phyloP scores from a whole-genome alignment of 2,888 invertebrate species.

The Eucera pruinosa region DNA sequence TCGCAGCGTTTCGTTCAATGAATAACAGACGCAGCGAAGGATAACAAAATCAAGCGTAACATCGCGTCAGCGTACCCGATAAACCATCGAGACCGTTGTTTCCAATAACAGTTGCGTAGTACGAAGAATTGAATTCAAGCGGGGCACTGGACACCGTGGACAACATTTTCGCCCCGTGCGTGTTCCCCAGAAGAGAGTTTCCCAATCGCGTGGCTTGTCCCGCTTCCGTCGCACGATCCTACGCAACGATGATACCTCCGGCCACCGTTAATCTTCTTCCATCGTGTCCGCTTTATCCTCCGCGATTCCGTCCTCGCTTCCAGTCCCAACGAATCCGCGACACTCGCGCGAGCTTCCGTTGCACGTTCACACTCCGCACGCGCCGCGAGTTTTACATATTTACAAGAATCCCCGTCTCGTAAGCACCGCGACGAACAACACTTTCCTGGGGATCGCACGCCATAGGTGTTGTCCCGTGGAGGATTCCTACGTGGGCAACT shows the following conservation, averaged over 20 bases:
- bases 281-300: neutral
- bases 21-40: neutral
- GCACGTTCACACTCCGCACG: too few species aligned
- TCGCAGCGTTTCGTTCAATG: neutral
- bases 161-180: constrained; percentile 67
- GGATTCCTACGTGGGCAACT: constrained; percentile 62
- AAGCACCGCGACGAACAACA: too few species aligned
- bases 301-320: neutral
- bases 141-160: constrained; percentile 78
- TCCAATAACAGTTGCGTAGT: constrained; percentile 77
- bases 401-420: neutral
- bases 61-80: constrained; percentile 70
- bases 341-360: too few species aligned
- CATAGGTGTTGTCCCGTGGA: too few species aligned
- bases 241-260: too few species aligned
- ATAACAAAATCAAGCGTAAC: constrained; percentile 9
- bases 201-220: neutral
- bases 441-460: too few species aligned
- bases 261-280: constrained; percentile 10
- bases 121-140: constrained; percentile 77
- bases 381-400: constrained; percentile 16
- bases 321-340: neutral
- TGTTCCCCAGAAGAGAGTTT: neutral
- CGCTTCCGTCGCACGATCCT: neutral
- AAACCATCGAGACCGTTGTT: constrained; percentile 76